Conservation (phyloP, 2,888 invertebrate species). For the Sinhomidia bicolor region DNA sequence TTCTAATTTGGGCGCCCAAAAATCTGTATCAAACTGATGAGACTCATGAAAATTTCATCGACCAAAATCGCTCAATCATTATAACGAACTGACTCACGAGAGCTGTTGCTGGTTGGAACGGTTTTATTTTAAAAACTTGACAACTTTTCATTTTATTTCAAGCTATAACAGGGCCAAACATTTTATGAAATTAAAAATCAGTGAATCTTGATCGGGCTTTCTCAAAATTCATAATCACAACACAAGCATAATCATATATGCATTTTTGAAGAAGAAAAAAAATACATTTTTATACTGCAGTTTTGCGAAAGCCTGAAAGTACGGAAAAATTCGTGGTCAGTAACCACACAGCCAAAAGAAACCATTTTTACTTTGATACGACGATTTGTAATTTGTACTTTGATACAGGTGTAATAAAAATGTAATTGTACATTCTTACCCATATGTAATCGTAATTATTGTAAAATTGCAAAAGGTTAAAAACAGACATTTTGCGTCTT, state of each 20-base stretch:
- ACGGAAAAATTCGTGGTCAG: constrained; percentile 11
- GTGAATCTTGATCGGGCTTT: constrained; percentile 65
- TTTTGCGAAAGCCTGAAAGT: constrained; percentile 29
- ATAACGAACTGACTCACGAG: constrained; percentile 47
- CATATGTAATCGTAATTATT: constrained; percentile 31
- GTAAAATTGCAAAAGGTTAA: background rate
- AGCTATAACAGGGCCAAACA: constrained; percentile 50
- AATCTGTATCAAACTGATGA: constrained; percentile 30
- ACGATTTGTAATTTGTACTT: constrained; percentile 69
- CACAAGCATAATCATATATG: constrained; percentile 26
- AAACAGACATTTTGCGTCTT: background rate
- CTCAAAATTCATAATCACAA: constrained; percentile 61
- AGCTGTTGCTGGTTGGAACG: constrained; percentile 12
- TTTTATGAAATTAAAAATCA: constrained; percentile 52
- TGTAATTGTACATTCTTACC: constrained; percentile 38
- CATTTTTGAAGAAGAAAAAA: background rate
- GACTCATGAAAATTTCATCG: constrained; percentile 56
- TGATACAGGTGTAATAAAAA: constrained; percentile 53
- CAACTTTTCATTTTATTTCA: constrained; percentile 30
- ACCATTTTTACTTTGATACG: constrained; percentile 48
- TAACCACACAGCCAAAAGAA: constrained; percentile 27
- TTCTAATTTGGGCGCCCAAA: constrained; percentile 50
- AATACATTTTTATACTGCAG: constrained; percentile 49
- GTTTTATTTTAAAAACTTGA: background rate
- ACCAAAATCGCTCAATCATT: constrained; percentile 65